Conservation (phyloP, 2,888 invertebrate genomes). For the Calameuta pallipes region DNA sequence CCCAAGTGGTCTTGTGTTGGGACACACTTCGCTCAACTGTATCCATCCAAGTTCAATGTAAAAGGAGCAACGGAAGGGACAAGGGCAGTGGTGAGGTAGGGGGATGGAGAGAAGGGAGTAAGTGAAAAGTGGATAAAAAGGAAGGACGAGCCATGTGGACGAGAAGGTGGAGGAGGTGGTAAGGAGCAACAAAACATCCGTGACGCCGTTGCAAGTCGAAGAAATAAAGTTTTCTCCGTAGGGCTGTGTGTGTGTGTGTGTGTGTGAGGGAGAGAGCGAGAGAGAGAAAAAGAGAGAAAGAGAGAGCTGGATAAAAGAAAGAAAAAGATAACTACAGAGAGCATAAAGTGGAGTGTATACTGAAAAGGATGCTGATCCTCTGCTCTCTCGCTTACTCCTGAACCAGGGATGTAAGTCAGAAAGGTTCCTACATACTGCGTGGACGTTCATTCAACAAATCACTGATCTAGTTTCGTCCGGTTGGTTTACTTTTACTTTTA, state of each 20-base stretch:
- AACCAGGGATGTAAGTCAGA: constrained; percentile 45
- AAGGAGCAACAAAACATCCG: constrained; percentile 50
- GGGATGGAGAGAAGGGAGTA: constrained; percentile 25
- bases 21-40: constrained; percentile 54
- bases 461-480: neutral
- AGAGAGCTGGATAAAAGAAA: constrained; percentile 38
- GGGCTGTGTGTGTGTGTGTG: constrained; percentile 6
- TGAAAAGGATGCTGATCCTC: constrained; percentile 24
- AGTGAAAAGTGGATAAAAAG: constrained; percentile 20
- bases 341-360: constrained; percentile 26
- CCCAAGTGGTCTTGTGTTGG: constrained; percentile 42
- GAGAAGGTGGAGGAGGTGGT: constrained; percentile 23
- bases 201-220: constrained; percentile 47
- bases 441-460: neutral
- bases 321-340: constrained; percentile 30
- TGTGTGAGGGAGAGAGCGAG: constrained; percentile 12
- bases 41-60: constrained; percentile 1
- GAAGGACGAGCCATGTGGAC: constrained; percentile 25
- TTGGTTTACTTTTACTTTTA: neutral
- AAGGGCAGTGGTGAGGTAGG: neutral
- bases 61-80: constrained; percentile 5
- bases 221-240: constrained; percentile 27
- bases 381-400: neutral
- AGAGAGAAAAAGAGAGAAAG: constrained; percentile 32
- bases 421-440: constrained; percentile 15